A percentile compares a stretch with the other conserved stretches of the same genome.
These are phyloP conservation scores for Amphiura filiformis DNA, from an alignment of 35 echinoderm and acorn worm genomes.

Conservation along the genomic window DNA sequence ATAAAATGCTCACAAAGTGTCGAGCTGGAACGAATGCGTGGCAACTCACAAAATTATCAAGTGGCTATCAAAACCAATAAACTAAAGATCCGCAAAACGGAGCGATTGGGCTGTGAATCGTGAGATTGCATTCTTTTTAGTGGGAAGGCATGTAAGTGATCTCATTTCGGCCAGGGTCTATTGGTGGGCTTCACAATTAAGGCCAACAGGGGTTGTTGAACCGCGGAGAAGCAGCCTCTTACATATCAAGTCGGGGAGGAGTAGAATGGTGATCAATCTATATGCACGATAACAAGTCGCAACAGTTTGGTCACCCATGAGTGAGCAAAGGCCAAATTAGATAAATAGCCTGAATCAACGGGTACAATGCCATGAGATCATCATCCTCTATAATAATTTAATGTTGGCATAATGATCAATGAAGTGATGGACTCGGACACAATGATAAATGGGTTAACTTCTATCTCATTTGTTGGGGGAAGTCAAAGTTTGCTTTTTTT, in stretches of 20 bases:
- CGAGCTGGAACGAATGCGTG: constrained; percentile 4
- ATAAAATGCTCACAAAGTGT: constrained; percentile 12
- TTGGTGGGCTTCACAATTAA: background rate
- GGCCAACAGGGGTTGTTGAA: background rate
- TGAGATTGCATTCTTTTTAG: background rate
- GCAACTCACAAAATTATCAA: constrained; percentile 8
- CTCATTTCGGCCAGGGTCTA: background rate
- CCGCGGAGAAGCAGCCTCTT: background rate
- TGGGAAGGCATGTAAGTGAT: background rate
- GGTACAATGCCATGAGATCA: too few relatives aligned
- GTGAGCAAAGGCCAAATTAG: background rate
- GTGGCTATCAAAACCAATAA: constrained; percentile 1
- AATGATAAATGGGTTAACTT: too few relatives aligned
- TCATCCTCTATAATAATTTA: too few relatives aligned
- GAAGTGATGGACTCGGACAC: too few relatives aligned
- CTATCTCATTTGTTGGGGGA: too few relatives aligned
- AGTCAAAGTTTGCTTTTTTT: too few relatives aligned
- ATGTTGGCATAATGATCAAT: too few relatives aligned
- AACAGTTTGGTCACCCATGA: background rate
- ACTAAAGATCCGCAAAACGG: background rate
- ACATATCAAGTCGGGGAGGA: background rate
- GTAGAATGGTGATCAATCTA: background rate
- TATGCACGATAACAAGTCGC: background rate
- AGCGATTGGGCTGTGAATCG: background rate
- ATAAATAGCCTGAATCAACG: too few relatives aligned